Evolutionary conservation across 2,797 vertebrate genomes (phyloP).

Genomic region (Thalassophryne amazonica): DNA sequence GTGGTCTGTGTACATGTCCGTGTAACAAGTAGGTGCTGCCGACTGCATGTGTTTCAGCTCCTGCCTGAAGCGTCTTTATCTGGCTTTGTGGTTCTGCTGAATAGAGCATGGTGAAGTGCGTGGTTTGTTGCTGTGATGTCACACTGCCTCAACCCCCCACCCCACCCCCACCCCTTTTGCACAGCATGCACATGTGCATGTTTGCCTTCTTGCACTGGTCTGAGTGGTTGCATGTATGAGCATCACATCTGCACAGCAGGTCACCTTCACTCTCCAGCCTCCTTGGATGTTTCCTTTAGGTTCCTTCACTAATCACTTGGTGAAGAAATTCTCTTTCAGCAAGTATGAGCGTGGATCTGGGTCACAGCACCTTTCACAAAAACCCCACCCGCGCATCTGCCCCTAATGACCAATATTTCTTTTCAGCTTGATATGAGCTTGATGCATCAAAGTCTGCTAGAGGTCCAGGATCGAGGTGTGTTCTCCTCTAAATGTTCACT

Average conservation of each 20-base stretch:
- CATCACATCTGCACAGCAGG: constrained; percentile 30
- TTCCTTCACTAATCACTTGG: constrained; percentile 75
- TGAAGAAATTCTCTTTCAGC: constrained; percentile 65
- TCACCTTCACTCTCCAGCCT: constrained; percentile 22
- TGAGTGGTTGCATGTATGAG: constrained; percentile 25
- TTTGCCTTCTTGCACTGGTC: constrained; percentile 8
- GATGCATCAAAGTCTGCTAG: constrained; percentile 20
- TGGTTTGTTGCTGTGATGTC: constrained; percentile 57
- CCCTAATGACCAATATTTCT: too few species aligned
- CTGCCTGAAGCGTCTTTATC: constrained; percentile 58
- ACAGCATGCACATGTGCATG: constrained; percentile 33
- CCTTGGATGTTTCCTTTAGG: constrained; percentile 39
- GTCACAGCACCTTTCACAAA: constrained; percentile 8
- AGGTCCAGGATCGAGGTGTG: constrained; percentile 16
- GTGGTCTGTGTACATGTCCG: constrained; percentile 99
- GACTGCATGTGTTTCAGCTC: constrained; percentile 71
- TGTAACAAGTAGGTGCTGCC: constrained; percentile 99
- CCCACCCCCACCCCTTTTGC: constrained; percentile 51
- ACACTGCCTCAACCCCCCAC: constrained; percentile 55
- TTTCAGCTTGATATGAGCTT: constrained; percentile 2
- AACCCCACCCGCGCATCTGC: constrained; percentile 4
- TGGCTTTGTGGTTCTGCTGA: constrained; percentile 62
- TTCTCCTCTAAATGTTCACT: neutral
- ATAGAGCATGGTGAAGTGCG: constrained; percentile 60
- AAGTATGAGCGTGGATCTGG: constrained; percentile 56